These are phyloP conservation scores for Lepidurus couesii DNA, from an alignment of 1,140 invertebrate species.

Conservation along the genomic window DNA sequence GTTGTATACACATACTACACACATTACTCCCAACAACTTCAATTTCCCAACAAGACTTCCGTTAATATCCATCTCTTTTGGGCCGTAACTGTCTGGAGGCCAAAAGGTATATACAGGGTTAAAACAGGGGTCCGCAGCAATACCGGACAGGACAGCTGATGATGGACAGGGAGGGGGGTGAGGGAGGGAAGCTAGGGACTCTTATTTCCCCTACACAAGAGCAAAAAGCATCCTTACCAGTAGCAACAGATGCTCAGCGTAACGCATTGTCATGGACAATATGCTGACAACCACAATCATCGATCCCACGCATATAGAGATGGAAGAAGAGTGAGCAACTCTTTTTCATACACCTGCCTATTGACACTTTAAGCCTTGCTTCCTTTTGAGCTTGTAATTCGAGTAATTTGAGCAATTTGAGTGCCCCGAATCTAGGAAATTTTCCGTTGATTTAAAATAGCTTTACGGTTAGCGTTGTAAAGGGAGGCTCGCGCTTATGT, in stretches of 20 bases:
- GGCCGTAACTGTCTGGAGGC: not conserved
- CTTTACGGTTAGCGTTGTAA: not conserved
- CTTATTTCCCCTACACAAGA: not conserved
- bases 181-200: not conserved
- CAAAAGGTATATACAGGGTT: not conserved
- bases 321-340: conserved; percentile 12
- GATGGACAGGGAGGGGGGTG: conserved; percentile 11
- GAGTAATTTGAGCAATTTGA: not conserved
- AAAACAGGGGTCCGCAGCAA: not conserved
- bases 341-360: conserved; percentile 14
- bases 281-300: conserved; percentile 18
- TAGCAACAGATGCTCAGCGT: conserved; percentile 21
- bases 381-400: not conserved
- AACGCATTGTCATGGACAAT: conserved; percentile 12
- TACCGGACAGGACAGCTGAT: not conserved
- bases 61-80: conserved; percentile 7
- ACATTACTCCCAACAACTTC: not conserved
- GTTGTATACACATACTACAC: not conserved
- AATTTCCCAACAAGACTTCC: not conserved
- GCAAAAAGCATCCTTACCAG: not conserved
- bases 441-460: not conserved
- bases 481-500: not conserved
- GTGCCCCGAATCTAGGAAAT: not conserved
- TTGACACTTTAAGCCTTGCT: not conserved
- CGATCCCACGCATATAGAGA: not conserved